A percentile compares a stretch with the other conserved stretches of the same genome.
Conservation (phyloP, 2,888 invertebrate genomes). For the Linyphia triangularis region DNA sequence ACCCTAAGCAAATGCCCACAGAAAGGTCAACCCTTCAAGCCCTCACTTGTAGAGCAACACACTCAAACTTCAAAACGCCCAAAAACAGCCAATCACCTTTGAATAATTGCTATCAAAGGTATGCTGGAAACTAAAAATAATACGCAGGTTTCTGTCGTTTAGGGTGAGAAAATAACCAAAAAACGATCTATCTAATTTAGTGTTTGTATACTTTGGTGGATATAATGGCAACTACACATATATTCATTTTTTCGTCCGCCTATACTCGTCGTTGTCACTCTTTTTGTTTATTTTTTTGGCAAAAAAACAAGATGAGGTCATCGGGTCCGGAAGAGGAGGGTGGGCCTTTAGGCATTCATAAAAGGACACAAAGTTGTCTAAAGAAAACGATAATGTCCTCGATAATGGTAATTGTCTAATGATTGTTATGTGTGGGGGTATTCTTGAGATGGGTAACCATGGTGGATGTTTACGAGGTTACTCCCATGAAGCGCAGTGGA, state of each 20-base stretch:
- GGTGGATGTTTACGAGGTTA: constrained; percentile 34
- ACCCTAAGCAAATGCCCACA: background rate
- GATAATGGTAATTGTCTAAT: constrained; percentile 72
- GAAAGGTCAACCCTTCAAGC: constrained; percentile 3
- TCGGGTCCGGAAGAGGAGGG: constrained; percentile 69
- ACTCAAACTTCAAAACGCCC: constrained; percentile 25
- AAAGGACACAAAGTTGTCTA: constrained; percentile 53
- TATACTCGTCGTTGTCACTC: constrained; percentile 2
- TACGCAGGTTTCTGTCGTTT: background rate
- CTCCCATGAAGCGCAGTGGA: constrained; percentile 33
- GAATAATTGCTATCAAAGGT: constrained; percentile 28
- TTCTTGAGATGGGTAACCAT: constrained; percentile 48
- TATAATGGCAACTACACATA: constrained; percentile 12
- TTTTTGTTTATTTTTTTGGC: background rate
- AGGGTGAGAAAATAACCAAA: background rate
- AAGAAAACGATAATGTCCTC: constrained; percentile 68
- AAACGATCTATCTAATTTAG: constrained; percentile 31
- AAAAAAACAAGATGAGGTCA: constrained; percentile 61
- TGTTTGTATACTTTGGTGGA: constrained; percentile 63
- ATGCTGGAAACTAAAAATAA: constrained; percentile 10
- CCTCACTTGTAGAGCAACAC: background rate
- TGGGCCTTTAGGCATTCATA: constrained; percentile 52
- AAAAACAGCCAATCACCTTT: constrained; percentile 26
- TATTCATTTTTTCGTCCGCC: constrained; percentile 61
- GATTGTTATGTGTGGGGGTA: constrained; percentile 55